Conservation (phyloP, 2,888 invertebrate species). For the Troides aeacus region DNA sequence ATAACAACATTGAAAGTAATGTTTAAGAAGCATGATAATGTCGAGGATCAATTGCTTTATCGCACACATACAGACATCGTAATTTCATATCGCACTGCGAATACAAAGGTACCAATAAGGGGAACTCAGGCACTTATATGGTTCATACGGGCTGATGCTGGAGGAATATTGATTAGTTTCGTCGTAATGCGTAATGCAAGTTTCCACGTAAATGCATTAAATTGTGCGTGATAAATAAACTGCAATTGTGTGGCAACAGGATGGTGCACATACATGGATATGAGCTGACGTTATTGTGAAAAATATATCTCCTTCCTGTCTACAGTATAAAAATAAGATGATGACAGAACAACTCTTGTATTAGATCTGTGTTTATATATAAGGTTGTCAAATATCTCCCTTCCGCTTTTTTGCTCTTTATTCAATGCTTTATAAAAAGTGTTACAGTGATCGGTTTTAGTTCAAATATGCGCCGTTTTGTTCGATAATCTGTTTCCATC, state of each 20-base stretch:
- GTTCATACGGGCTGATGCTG: conserved; percentile 9
- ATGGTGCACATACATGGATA: conserved; percentile 10
- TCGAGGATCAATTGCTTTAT: background rate
- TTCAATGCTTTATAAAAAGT: too few species aligned
- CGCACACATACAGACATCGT: background rate
- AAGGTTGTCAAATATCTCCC: too few species aligned
- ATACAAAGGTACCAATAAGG: conserved; percentile 3
- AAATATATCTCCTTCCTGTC: conserved; percentile 1
- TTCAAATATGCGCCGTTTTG: too few species aligned
- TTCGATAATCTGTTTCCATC: too few species aligned
- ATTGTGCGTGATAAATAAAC: conserved; percentile 23
- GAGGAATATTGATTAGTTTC: conserved; percentile 21
- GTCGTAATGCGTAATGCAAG: conserved; percentile 18
- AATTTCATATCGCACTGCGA: conserved; percentile 6
- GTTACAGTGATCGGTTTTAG: too few species aligned
- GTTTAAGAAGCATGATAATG: background rate
- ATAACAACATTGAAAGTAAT: background rate
- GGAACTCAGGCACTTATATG: conserved; percentile 6
- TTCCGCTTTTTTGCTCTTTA: too few species aligned
- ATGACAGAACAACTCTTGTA: background rate
- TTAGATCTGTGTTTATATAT: too few species aligned
- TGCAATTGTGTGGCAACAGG: conserved; percentile 12
- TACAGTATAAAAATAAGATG: conserved; percentile 1
- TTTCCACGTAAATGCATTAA: conserved; percentile 26
- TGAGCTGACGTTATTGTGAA: conserved; percentile 1